These are phyloP conservation scores for Choloepus hoffmanni DNA, from an alignment of 2,113 vertebrate genomes.

Conservation along the genomic window DNA sequence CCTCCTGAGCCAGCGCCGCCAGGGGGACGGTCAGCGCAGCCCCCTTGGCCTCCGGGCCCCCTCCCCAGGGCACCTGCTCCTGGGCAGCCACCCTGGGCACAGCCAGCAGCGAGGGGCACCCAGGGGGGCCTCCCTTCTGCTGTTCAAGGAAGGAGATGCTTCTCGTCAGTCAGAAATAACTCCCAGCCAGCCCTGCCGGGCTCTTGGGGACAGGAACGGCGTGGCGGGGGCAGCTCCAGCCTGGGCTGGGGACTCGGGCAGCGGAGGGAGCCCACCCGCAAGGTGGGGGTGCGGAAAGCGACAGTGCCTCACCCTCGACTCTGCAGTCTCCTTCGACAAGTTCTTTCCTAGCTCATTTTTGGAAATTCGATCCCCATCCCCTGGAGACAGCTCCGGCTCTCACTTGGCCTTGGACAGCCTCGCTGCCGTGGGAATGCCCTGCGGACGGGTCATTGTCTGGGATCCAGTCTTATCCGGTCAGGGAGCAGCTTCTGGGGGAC, in stretches of 20 bases:
- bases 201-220: background rate
- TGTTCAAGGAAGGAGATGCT: background rate
- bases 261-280: background rate
- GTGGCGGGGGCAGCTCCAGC: background rate
- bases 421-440: background rate
- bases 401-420: background rate
- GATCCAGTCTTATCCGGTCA: background rate
- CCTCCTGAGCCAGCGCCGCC: background rate
- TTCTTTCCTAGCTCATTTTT: background rate
- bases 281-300: background rate
- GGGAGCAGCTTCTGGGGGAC: background rate
- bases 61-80: background rate
- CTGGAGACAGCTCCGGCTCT: background rate
- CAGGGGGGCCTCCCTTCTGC: background rate
- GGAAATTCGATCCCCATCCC: conserved; percentile 24
- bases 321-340: background rate
- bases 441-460: background rate
- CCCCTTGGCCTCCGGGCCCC: background rate
- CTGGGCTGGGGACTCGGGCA: background rate
- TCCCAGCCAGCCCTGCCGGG: background rate
- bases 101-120: background rate
- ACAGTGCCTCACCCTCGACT: background rate
- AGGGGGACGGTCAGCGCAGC: background rate
- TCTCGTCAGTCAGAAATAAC: background rate
- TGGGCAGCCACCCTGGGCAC: background rate